Evolutionary conservation across 2,113 vertebrate genomes (phyloP).

Genomic region (Grallaria varia): DNA sequence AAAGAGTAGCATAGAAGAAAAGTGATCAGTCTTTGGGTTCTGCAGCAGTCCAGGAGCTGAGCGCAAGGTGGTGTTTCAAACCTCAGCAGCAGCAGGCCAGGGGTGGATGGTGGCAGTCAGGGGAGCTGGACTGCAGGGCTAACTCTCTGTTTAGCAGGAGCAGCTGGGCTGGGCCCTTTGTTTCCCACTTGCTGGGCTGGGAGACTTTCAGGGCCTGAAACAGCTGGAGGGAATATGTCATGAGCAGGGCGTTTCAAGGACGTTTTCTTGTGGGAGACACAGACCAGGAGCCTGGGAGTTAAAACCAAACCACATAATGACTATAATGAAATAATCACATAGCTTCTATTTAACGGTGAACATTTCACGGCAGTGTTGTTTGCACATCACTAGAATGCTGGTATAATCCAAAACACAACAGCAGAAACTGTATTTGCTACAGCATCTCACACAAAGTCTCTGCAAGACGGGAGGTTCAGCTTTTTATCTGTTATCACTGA

Average conservation of each 20-base stretch:
- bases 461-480: neutral
- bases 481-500: neutral
- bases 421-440: neutral
- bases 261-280: neutral
- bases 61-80: neutral
- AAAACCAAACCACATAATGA: neutral
- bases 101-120: neutral
- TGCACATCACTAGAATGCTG: neutral
- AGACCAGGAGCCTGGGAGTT: neutral
- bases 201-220: neutral
- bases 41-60: neutral
- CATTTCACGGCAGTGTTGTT: neutral
- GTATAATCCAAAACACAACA: accelerated
- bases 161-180: neutral
- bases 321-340: neutral
- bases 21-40: neutral
- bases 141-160: neutral
- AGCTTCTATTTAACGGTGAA: neutral
- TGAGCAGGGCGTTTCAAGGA: neutral
- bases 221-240: accelerated
- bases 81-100: neutral
- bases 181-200: neutral
- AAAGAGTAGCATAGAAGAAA: neutral
- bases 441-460: neutral
- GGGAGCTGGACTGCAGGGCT: neutral